phyloP scores from a whole-genome alignment of 1,140 invertebrate species.

The Leptinotarsa defecta region DNA sequence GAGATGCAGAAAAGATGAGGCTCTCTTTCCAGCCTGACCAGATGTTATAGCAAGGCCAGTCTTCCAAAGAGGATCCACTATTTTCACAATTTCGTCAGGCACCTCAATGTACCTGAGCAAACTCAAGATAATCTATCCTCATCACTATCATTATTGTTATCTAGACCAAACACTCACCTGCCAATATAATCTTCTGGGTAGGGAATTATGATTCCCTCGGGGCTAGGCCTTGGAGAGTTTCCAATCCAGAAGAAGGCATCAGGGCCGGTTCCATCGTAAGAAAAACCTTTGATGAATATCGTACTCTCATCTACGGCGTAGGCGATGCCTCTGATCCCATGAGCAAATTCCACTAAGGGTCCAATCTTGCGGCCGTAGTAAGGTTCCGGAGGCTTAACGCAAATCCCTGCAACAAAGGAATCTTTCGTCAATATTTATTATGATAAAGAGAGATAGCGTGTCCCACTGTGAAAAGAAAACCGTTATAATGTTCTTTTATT shows the following conservation, averaged over 20 bases:
- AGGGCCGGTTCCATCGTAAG: conserved; percentile 82
- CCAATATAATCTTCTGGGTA: conserved; percentile 80
- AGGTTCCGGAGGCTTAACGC: conserved; percentile 62
- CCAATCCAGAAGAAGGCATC: conserved; percentile 90
- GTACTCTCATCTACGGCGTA: conserved; percentile 88
- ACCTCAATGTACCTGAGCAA: conserved; percentile 16
- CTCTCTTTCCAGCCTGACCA: no score
- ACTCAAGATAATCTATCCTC: conserved; percentile 1
- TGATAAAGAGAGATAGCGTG: neutral
- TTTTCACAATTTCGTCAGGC: no score
- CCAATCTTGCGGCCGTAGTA: conserved; percentile 81
- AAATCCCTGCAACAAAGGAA: conserved; percentile 53
- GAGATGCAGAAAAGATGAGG: no score
- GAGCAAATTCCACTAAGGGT: conserved; percentile 68
- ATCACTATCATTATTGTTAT: neutral
- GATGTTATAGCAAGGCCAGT: no score
- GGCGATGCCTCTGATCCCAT: conserved; percentile 76
- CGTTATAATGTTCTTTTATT: neutral
- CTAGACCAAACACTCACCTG: conserved; percentile 61
- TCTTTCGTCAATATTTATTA: neutral
- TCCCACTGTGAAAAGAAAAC: neutral
- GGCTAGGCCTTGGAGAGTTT: conserved; percentile 73
- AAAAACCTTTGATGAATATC: conserved; percentile 83
- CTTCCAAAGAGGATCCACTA: no score
- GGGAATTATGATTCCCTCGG: conserved; percentile 80